phyloP scores from a whole-genome alignment of 2,888 invertebrate genomes.

The Ennomos fuscantarius region DNA sequence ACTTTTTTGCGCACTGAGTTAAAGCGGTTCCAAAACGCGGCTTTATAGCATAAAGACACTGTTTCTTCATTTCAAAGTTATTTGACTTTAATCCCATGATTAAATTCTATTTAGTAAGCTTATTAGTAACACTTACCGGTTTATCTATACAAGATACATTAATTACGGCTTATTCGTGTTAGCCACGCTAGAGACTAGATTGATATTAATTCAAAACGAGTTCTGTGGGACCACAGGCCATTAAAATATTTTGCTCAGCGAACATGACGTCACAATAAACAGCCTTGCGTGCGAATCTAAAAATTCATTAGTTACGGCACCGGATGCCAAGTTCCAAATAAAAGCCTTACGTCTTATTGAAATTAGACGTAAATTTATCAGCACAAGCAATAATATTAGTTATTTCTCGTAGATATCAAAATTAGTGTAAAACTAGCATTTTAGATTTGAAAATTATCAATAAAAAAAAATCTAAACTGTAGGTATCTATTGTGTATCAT shows the following conservation, averaged over 20 bases:
- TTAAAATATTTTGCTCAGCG: constrained; percentile 47
- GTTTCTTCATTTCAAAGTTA: too few relatives aligned
- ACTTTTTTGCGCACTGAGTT: too few relatives aligned
- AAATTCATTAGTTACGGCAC: constrained; percentile 46
- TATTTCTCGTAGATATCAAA: too few relatives aligned
- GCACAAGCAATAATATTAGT: neutral
- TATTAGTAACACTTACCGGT: constrained; percentile 21
- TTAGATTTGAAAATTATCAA: too few relatives aligned
- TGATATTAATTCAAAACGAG: constrained; percentile 47
- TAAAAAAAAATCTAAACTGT: too few relatives aligned
- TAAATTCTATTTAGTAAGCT: constrained; percentile 9
- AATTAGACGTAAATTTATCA: constrained; percentile 37
- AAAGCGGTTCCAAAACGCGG: too few relatives aligned
- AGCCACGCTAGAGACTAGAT: constrained; percentile 38
- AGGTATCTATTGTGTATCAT: too few relatives aligned
- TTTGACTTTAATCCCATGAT: too few relatives aligned
- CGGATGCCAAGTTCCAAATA: constrained; percentile 39
- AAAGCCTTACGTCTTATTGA: constrained; percentile 26
- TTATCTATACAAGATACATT: constrained; percentile 22
- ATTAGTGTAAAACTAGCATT: too few relatives aligned
- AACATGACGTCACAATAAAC: constrained; percentile 55
- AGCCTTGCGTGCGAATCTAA: constrained; percentile 55
- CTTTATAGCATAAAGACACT: too few relatives aligned
- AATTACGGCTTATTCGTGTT: constrained; percentile 37
- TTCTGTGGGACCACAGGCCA: constrained; percentile 43